phyloP scores from a whole-genome alignment of 2,797 vertebrate species.

The Notoglanidium macrostoma region DNA sequence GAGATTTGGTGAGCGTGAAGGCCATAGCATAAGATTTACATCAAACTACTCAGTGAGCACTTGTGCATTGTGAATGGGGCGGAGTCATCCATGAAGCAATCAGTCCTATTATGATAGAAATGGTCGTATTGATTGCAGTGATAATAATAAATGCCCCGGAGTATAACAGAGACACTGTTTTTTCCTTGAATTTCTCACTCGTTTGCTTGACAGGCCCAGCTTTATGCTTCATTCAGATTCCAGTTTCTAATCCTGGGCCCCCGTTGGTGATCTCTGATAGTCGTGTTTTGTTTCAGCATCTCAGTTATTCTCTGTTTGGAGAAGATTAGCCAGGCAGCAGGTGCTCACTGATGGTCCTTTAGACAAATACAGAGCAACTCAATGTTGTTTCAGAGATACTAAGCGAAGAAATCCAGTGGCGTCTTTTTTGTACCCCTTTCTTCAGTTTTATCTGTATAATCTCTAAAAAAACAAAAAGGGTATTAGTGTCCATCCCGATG shows the following conservation, averaged over 20 bases:
- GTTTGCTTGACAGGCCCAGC: background rate
- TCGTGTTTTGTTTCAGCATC: constrained; percentile 42
- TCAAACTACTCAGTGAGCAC: background rate
- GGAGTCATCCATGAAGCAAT: background rate
- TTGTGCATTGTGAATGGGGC: too few relatives aligned
- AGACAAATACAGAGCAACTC: constrained; percentile 47
- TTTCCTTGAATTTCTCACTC: background rate
- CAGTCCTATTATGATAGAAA: background rate
- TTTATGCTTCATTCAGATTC: constrained; percentile 13
- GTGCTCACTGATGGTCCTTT: constrained; percentile 20
- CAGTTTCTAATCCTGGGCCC: background rate
- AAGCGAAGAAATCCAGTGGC: constrained; percentile 23
- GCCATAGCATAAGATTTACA: too few relatives aligned
- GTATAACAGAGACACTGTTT: background rate
- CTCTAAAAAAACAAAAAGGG: constrained; percentile 43
- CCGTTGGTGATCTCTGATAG: background rate
- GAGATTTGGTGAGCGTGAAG: background rate
- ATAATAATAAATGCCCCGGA: background rate
- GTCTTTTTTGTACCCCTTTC: constrained; percentile 43
- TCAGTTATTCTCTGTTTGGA: constrained; percentile 30
- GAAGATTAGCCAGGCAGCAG: constrained; percentile 51
- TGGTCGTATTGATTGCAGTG: too few relatives aligned
- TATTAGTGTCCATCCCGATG: constrained; percentile 47
- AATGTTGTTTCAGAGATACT: constrained; percentile 31
- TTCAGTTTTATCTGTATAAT: constrained; percentile 40